phyloP scores from a whole-genome alignment of 2,888 invertebrate species.

The Chironomus riparius region DNA sequence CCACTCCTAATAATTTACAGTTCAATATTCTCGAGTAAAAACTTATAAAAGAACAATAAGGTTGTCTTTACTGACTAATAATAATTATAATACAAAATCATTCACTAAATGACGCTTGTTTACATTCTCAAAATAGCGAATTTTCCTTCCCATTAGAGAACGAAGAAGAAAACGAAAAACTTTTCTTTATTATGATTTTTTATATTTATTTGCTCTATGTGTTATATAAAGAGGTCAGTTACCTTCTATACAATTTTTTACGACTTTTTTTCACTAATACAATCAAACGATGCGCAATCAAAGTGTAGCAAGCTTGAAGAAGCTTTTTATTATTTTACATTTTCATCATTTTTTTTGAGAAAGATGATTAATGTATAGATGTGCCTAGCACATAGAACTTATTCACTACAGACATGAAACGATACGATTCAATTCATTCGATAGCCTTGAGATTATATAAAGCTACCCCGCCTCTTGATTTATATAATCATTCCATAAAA shows the following conservation, averaged over 20 bases:
- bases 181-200: not conserved
- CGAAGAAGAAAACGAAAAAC: not conserved
- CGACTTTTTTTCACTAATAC: not conserved
- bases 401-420: not conserved
- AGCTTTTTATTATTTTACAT: not conserved
- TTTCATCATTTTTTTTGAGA: not conserved
- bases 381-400: not conserved
- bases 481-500: not conserved
- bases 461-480: not conserved
- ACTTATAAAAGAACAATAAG: too few species aligned
- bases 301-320: not conserved
- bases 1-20: too few species aligned
- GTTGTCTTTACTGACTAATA: too few species aligned
- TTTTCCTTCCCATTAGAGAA: not conserved
- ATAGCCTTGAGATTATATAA: not conserved
- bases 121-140: constrained; percentile 1
- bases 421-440: not conserved
- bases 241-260: not conserved
- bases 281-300: not conserved
- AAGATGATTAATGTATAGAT: constrained; percentile 15
- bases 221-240: constrained; percentile 27
- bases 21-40: too few species aligned
- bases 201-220: not conserved
- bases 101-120: constrained; percentile 4
- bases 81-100: not conserved